Percentiles rank a stretch among this genome's conserved stretches.
These are phyloP conservation scores for Butorides virescens DNA, from an alignment of 2,113 vertebrate species.

Conservation along the genomic window DNA sequence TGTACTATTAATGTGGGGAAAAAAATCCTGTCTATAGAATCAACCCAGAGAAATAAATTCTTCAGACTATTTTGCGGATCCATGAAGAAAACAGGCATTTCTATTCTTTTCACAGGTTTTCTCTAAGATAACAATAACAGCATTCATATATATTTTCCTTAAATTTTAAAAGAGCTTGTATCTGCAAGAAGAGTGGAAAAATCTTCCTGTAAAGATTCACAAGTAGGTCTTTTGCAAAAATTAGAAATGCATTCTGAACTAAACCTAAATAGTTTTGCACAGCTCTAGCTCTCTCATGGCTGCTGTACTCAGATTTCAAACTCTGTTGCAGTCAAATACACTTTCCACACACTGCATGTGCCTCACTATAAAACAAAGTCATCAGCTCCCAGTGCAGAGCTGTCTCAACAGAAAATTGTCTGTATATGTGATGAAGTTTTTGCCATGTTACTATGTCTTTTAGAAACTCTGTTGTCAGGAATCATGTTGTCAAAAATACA, in stretches of 20 bases:
- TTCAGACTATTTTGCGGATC: neutral
- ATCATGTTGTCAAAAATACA: neutral
- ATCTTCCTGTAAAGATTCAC: neutral
- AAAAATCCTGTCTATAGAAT: neutral
- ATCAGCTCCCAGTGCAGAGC: neutral
- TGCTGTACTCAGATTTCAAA: constrained; percentile 6
- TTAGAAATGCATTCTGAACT: neutral
- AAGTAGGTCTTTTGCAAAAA: neutral
- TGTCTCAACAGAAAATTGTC: neutral
- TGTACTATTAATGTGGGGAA: neutral
- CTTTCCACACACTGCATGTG: neutral
- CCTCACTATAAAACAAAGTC: constrained; percentile 1
- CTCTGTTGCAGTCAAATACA: neutral
- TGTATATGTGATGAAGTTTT: neutral
- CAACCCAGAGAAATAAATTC: neutral
- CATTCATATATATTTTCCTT: neutral
- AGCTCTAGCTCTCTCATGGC: neutral
- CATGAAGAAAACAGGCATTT: neutral
- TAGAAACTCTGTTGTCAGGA: neutral
- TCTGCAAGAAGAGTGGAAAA: neutral
- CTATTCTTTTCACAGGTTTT: neutral
- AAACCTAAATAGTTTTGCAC: neutral
- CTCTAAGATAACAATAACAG: neutral
- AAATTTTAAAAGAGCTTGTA: neutral
- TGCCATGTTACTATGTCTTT: neutral